Evolutionary conservation across 2,113 vertebrate species (phyloP).

Genomic region (Alosa alosa): DNA sequence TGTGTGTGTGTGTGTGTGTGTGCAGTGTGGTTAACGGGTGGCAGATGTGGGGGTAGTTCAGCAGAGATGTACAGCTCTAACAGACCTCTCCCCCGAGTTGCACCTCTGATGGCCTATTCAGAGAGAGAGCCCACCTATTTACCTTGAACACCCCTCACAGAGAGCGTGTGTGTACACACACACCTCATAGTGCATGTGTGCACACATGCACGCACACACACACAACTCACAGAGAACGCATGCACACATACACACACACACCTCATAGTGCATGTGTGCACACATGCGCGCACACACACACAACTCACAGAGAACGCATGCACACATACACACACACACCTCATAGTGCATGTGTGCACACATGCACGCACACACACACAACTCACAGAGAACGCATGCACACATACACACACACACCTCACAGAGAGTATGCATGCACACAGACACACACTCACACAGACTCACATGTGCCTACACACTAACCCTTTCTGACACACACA

Average conservation of each 20-base stretch:
- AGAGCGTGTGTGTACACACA: not conserved
- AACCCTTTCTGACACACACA: not conserved
- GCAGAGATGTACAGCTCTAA: slow-evolving; percentile 20
- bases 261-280: too few relatives aligned
- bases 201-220: not conserved
- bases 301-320: too few relatives aligned
- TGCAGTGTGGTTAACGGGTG: slow-evolving; percentile 44
- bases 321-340: too few relatives aligned
- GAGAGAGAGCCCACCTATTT: not conserved
- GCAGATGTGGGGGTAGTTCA: slow-evolving; percentile 51
- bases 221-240: not conserved
- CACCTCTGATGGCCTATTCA: slow-evolving; percentile 9
- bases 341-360: too few relatives aligned
- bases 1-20: slow-evolving; percentile 30
- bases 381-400: too few relatives aligned
- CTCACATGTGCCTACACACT: not conserved
- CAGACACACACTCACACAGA: not conserved
- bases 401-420: not conserved
- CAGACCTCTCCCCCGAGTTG: slow-evolving; percentile 36
- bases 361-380: too few relatives aligned
- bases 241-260: too few relatives aligned
- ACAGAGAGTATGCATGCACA: not conserved
- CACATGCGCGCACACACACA: too few relatives aligned
- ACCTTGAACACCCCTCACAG: not conserved
- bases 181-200: not conserved